A percentile compares a stretch with the other conserved stretches of the same genome.
Conservation (phyloP, 92 coral and sea anemone species). For the Ricordea florida region DNA sequence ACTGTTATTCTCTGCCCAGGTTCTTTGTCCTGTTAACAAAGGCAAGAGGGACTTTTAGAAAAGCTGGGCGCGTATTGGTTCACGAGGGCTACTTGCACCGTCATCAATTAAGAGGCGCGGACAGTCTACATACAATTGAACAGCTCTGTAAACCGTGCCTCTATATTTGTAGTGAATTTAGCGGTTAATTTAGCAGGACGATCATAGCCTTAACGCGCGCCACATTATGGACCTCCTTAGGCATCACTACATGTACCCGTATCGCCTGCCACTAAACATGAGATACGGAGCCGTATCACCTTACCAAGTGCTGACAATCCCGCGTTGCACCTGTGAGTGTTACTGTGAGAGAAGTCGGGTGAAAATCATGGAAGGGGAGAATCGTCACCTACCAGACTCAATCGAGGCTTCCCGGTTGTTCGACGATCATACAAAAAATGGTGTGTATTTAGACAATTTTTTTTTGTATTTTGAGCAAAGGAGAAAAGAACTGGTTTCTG, state of each 20-base stretch:
- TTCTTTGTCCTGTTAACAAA: conserved; percentile 21
- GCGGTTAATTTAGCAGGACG: conserved; percentile 15
- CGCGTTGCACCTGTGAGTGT: conserved; percentile 77
- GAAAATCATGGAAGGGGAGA: conserved; percentile 6
- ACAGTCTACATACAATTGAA: conserved; percentile 41
- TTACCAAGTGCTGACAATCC: conserved; percentile 30
- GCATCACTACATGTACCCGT: conserved; percentile 34
- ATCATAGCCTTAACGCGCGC: not conserved
- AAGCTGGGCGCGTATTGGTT: conserved; percentile 6
- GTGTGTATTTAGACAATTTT: not conserved
- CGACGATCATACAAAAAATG: conserved; percentile 24
- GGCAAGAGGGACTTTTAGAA: conserved; percentile 12
- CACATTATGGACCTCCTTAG: conserved; percentile 13
- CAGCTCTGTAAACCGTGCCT: conserved; percentile 38
- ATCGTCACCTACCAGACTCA: not conserved
- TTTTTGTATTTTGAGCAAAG: too few species aligned
- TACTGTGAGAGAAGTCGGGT: conserved; percentile 48
- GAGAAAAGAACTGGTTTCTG: too few species aligned
- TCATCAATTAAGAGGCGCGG: conserved; percentile 32
- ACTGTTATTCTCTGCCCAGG: not conserved
- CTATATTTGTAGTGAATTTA: conserved; percentile 15
- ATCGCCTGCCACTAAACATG: conserved; percentile 26
- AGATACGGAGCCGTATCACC: conserved; percentile 43
- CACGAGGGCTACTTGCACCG: conserved; percentile 8
- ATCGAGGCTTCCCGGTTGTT: too few species aligned